Evolutionary conservation across 2,797 vertebrate genomes (phyloP).

Genomic region (Oryzias dopingdopingensis): DNA sequence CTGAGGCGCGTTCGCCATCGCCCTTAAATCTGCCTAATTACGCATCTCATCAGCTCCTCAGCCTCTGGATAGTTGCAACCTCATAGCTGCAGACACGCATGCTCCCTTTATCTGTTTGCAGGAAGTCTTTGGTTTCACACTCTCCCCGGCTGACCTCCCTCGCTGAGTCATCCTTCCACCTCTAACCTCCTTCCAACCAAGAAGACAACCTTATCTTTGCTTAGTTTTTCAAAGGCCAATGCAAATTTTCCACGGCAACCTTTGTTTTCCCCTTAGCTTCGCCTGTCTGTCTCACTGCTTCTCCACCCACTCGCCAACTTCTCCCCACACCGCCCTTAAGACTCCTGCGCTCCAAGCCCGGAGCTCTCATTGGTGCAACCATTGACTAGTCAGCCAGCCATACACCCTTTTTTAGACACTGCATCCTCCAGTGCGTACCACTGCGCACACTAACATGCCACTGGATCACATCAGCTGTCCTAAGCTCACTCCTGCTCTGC

Average conservation of each 20-base stretch:
- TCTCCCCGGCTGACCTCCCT: background rate
- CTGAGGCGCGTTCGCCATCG: conserved; percentile 44
- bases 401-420: conserved; percentile 4
- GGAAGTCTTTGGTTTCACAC: conserved; percentile 19
- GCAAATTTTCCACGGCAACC: conserved; percentile 11
- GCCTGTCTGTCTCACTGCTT: conserved; percentile 31
- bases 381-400: conserved; percentile 46
- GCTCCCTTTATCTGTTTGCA: conserved; percentile 23
- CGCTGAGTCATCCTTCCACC: conserved; percentile 19
- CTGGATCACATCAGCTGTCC: background rate
- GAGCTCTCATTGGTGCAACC: conserved; percentile 27
- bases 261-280: conserved; percentile 37
- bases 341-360: conserved; percentile 5
- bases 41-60: conserved; percentile 62
- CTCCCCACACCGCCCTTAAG: background rate
- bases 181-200: conserved; percentile 33
- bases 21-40: conserved; percentile 73
- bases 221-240: conserved; percentile 20
- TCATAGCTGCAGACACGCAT: conserved; percentile 30
- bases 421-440: background rate
- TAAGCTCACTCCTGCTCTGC: conserved; percentile 28
- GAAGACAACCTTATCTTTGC: conserved; percentile 19
- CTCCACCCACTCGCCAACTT: conserved; percentile 1
- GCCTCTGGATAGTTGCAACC: conserved; percentile 51
- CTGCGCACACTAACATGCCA: conserved; percentile 21